These are phyloP conservation scores for Drosophila silvestris DNA, from an alignment of 2,888 invertebrate species.

Conservation along the genomic window DNA sequence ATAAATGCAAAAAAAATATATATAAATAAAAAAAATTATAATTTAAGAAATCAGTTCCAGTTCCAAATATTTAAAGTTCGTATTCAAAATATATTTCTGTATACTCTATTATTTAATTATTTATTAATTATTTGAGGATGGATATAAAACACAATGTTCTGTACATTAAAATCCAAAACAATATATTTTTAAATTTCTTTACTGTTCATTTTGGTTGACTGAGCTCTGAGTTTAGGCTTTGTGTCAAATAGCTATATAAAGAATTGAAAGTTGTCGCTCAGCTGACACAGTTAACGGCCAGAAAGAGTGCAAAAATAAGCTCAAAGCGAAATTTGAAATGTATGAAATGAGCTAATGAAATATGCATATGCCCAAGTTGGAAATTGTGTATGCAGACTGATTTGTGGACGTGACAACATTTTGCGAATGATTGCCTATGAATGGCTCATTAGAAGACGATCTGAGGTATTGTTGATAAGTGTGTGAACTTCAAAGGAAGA, in stretches of 20 bases:
- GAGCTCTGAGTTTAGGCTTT: constrained; percentile 16
- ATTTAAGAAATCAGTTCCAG: background rate
- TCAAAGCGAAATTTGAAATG: constrained; percentile 25
- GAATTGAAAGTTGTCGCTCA: constrained; percentile 63
- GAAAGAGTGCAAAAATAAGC: constrained; percentile 34
- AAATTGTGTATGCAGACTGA: constrained; percentile 28
- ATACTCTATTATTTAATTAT: background rate
- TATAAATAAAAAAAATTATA: background rate
- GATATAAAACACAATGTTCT: background rate
- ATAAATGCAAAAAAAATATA: background rate
- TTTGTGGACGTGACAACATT: constrained; percentile 7
- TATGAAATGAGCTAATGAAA: constrained; percentile 43
- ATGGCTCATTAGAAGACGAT: constrained; percentile 27
- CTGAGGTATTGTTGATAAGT: constrained; percentile 1
- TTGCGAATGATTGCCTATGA: constrained; percentile 19
- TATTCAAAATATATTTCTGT: background rate
- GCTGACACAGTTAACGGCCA: constrained; percentile 58
- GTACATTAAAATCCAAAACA: background rate
- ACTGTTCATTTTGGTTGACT: constrained; percentile 22
- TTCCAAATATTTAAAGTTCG: background rate
- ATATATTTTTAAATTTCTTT: constrained; percentile 4
- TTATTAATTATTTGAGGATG: background rate
- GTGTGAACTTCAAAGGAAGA: background rate
- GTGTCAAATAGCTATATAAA: constrained; percentile 43
- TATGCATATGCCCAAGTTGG: constrained; percentile 38